Conservation (phyloP, 2,797 vertebrate genomes). For the Pygocentrus nattereri region DNA sequence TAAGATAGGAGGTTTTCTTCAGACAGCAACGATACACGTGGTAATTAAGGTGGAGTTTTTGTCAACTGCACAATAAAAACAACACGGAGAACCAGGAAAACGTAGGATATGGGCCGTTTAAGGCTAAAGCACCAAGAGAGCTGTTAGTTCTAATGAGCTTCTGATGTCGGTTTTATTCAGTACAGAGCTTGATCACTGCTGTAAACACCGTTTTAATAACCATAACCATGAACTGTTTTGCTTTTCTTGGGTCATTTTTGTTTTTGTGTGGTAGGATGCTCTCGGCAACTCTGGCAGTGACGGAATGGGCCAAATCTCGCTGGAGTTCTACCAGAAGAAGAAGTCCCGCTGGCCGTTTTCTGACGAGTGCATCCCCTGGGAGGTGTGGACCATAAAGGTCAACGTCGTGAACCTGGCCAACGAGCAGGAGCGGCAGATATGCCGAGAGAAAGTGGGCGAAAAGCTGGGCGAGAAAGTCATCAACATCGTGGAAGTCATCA, state of each 20-base stretch:
- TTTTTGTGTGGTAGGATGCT: slow-evolving; percentile 82
- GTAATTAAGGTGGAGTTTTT: too few species aligned
- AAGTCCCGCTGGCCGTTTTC: slow-evolving; percentile 98
- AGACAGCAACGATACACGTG: too few species aligned
- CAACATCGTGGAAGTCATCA: slow-evolving; percentile 98
- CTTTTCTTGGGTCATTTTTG: slow-evolving; percentile 13
- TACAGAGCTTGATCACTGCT: too few species aligned
- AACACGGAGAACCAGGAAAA: too few species aligned
- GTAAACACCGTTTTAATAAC: too few species aligned
- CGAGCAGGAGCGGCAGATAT: slow-evolving; percentile 98
- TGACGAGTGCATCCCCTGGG: slow-evolving; percentile 97
- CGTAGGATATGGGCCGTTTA: too few species aligned
- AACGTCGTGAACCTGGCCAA: slow-evolving; percentile 96
- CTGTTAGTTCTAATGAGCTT: too few species aligned
- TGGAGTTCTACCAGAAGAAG: slow-evolving; percentile 99
- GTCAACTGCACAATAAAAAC: too few species aligned
- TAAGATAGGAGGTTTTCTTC: too few species aligned
- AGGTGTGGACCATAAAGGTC: slow-evolving; percentile 98
- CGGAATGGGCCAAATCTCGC: slow-evolving; percentile 94
- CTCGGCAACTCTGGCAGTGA: slow-evolving; percentile 89
- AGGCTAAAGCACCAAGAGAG: too few species aligned
- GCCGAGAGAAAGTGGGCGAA: slow-evolving; percentile 96
- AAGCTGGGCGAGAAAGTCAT: slow-evolving; percentile 98
- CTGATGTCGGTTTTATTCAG: too few species aligned
- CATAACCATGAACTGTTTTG: background rate